Conservation (phyloP, 2,888 invertebrate species). For the Neoascia interrupta region DNA sequence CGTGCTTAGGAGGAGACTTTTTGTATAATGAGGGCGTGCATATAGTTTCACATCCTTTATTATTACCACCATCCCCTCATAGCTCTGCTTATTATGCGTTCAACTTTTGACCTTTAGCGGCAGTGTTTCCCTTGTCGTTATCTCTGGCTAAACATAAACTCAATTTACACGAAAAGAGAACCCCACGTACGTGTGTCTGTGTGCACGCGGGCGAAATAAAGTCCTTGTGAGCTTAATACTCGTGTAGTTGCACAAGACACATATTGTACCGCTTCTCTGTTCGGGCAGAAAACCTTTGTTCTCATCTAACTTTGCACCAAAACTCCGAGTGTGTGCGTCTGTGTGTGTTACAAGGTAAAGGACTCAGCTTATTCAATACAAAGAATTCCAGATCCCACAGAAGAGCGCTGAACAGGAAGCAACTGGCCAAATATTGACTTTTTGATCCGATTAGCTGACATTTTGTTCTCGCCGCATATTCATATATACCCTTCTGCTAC, state of each 20-base stretch:
- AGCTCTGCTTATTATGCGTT: slow-evolving; percentile 42
- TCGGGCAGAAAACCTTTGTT: no score
- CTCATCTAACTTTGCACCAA: no score
- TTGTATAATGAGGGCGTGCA: background rate
- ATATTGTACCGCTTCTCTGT: no score
- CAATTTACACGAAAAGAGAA: slow-evolving; percentile 29
- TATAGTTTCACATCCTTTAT: slow-evolving; percentile 30
- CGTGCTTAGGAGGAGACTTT: background rate
- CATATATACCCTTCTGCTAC: slow-evolving; percentile 16
- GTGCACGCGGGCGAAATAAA: no score
- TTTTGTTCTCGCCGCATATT: slow-evolving; percentile 41
- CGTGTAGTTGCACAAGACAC: no score
- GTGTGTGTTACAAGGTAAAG: no score
- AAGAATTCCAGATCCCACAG: no score
- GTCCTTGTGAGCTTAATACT: no score
- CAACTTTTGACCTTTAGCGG: slow-evolving; percentile 58
- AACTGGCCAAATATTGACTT: slow-evolving; percentile 63
- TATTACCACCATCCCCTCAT: slow-evolving; percentile 39
- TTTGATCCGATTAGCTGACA: slow-evolving; percentile 60
- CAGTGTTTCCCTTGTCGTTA: slow-evolving; percentile 30
- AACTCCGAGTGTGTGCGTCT: no score
- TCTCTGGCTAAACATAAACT: slow-evolving; percentile 52
- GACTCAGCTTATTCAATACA: no score
- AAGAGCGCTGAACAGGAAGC: slow-evolving; percentile 40
- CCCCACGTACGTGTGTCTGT: background rate